A percentile compares a stretch with the other conserved stretches of the same genome.
Conservation (phyloP, 2,113 vertebrate genomes). For the Macrotis lagotis region DNA sequence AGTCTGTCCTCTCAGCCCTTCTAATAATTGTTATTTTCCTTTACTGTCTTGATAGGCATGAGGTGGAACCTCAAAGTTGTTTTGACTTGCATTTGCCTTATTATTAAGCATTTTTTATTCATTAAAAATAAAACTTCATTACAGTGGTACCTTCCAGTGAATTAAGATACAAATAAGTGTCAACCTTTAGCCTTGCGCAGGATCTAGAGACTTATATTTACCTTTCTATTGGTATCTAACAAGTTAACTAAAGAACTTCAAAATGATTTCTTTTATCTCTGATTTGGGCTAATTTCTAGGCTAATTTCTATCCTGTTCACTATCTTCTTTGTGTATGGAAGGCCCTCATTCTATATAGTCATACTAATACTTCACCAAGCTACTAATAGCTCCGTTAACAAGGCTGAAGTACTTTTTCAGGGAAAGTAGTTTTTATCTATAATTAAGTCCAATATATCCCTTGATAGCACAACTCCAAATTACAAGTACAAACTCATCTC, state of each 20-base stretch:
- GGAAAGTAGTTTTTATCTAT: conserved; percentile 35
- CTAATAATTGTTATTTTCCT: background rate
- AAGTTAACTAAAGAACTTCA: background rate
- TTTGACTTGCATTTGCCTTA: background rate
- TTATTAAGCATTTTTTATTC: background rate
- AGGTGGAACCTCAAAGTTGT: background rate
- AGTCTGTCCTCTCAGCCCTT: background rate
- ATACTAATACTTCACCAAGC: conserved; percentile 41
- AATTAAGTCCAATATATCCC: conserved; percentile 42
- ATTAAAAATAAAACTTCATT: background rate
- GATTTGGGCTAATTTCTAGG: background rate
- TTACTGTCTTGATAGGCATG: background rate
- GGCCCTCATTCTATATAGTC: rapidly evolving
- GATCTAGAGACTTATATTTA: background rate
- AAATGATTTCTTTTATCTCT: background rate
- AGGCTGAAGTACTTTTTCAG: conserved; percentile 28
- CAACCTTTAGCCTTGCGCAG: background rate
- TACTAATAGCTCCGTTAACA: conserved; percentile 39
- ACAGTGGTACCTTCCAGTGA: background rate
- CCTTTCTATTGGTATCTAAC: background rate
- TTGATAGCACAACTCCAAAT: conserved; percentile 42
- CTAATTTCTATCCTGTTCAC: background rate
- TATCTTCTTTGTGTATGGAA: conserved; percentile 5
- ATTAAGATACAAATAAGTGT: background rate
- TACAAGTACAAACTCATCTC: background rate